Conservation (phyloP, 2,797 vertebrate genomes). For the Gastrophryne carolinensis region DNA sequence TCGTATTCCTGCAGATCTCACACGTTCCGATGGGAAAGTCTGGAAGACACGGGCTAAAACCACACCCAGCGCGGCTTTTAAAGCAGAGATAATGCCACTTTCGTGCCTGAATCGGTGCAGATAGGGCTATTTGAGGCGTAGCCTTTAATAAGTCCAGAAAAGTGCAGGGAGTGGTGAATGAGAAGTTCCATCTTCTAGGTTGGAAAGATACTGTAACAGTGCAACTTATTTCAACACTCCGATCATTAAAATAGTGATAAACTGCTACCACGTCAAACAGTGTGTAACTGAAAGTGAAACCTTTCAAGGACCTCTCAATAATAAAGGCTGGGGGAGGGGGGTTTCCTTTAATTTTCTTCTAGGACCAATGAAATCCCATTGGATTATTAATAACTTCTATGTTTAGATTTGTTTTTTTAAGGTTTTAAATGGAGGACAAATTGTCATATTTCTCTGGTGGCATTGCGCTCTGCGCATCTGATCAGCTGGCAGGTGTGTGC, state of each 20-base stretch:
- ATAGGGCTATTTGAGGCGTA: not conserved
- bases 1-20: conserved; percentile 71
- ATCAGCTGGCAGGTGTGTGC: too few species aligned
- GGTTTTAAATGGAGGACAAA: too few species aligned
- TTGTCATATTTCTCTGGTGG: too few species aligned
- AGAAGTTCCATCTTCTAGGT: not conserved
- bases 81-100: conserved; percentile 59
- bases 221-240: not conserved
- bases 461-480: too few species aligned
- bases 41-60: conserved; percentile 62
- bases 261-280: not conserved
- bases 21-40: conserved; percentile 62
- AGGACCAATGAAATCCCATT: too few species aligned
- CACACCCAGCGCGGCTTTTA: conserved; percentile 76
- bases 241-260: not conserved
- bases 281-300: conserved; percentile 25
- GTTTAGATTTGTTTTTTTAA: too few species aligned
- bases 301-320: not conserved
- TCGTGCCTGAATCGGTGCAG: conserved; percentile 26
- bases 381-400: too few species aligned
- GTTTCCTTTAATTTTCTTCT: too few species aligned
- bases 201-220: not conserved
- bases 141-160: not conserved
- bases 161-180: not conserved
- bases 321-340: too few species aligned